Base-by-base conservation (phyloP, 2,888 invertebrate genomes). In the Heliconius cydno region DNA sequence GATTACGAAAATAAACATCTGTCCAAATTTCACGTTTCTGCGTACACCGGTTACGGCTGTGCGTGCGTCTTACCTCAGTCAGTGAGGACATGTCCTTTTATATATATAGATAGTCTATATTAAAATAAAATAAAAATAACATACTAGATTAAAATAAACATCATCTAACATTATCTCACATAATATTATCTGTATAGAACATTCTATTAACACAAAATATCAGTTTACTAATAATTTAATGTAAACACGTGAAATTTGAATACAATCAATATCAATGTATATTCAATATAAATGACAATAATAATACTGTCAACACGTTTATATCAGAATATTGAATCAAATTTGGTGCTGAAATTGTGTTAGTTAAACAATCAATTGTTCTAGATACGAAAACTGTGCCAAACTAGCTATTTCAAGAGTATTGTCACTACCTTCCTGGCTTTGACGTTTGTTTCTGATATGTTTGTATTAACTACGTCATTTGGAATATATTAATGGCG, bases 281-380 rank as follows among this genome's bases (percentile, higher is more conserved):
- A 13, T 34, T 25, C n/a, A 34, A 15, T 60, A 73, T 63, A n/a
- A n/a, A 63, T 4, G 1, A 5, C 13, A 13, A 65, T 5, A 10
- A 4, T 5, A 15, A 57, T 34, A 25, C 15, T n/a, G 57, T 34
- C 60, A 34, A 60, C 60, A 73, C 73, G n/a, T 38, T 73, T 60
- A 57, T 60, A 73, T 73, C 34, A 30, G n/a, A 34, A 25, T 60
- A 73, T 73, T 73, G 38, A 60, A 73, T 73, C 34, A 60, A 60
- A n/a, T 34, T 34, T 15, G 52, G 52, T 12, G 72, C 12, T 13
- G 25, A 60, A 73, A 73, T 4, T 28, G 28, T 73, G 73, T 73
- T 73, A 9, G 34, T 52, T 15, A 15, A 60, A 60, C 73, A 73
- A 25, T 57, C 34, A n/a, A 25, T 60, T 25, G 38, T 57, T 60